phyloP scores from a whole-genome alignment of 2,888 invertebrate genomes.

The Morinoia aosen region DNA sequence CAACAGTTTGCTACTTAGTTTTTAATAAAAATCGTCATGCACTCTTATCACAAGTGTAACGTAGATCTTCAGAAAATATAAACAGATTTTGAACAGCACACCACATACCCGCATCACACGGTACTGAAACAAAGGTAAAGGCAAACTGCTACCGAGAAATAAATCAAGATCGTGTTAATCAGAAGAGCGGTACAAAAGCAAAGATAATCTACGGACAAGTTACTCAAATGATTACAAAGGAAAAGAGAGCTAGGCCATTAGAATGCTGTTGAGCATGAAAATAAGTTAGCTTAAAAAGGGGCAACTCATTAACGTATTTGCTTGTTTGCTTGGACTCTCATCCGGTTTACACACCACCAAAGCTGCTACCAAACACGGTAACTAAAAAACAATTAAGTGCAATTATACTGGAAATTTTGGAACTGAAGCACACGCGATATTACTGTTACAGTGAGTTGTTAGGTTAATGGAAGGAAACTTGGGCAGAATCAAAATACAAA shows the following conservation, averaged over 20 bases:
- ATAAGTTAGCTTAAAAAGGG: neutral
- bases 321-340: neutral
- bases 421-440: too few species aligned
- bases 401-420: too few species aligned
- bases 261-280: neutral
- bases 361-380: neutral
- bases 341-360: neutral
- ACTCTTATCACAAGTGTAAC: neutral
- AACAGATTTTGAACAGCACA: neutral
- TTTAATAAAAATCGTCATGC: neutral
- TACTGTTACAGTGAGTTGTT: too few species aligned
- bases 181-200: neutral
- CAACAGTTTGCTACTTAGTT: neutral
- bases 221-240: neutral
- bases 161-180: neutral
- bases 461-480: too few species aligned
- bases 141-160: neutral
- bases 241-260: neutral
- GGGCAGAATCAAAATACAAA: too few species aligned
- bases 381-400: too few species aligned
- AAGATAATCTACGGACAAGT: neutral
- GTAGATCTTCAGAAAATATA: neutral
- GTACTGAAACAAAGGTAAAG: neutral
- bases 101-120: neutral
- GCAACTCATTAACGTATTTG: neutral